These are phyloP conservation scores for Mormyrus proboscirostris DNA, from an alignment of 2,797 vertebrate species.

Conservation along the genomic window DNA sequence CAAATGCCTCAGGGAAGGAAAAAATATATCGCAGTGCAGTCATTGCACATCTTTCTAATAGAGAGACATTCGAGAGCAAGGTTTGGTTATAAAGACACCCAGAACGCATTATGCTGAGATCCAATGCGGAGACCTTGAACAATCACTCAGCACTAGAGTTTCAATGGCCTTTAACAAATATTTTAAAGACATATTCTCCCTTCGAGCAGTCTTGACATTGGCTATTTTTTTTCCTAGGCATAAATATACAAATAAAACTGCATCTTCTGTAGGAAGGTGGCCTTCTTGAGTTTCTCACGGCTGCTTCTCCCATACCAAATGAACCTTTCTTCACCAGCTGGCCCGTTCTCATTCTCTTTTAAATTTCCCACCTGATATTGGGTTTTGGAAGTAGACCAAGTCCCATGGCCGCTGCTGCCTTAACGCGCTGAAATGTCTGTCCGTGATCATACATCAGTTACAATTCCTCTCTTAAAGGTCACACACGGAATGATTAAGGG, in stretches of 20 bases:
- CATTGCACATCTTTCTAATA: neutral
- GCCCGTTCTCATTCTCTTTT: constrained; percentile 2
- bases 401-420: neutral
- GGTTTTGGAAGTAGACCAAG: neutral
- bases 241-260: constrained; percentile 12
- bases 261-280: neutral
- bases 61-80: constrained; percentile 14
- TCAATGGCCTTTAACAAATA: constrained; percentile 28
- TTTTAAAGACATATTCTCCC: neutral
- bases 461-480: constrained; percentile 2
- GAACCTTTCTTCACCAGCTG: neutral
- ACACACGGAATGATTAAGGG: neutral
- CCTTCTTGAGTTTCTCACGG: neutral
- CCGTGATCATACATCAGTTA: neutral
- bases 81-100: constrained; percentile 11
- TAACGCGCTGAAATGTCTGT: neutral
- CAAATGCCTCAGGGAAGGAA: neutral
- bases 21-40: neutral
- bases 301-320: neutral
- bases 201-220: neutral
- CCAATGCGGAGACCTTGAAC: constrained; percentile 33
- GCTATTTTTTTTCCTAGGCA: constrained; percentile 9
- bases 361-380: constrained; percentile 9
- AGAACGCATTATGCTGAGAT: constrained; percentile 31
- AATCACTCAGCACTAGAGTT: constrained; percentile 36